Base-by-base conservation (phyloP, 2,888 invertebrate species). In the Amphipoea lucens region DNA sequence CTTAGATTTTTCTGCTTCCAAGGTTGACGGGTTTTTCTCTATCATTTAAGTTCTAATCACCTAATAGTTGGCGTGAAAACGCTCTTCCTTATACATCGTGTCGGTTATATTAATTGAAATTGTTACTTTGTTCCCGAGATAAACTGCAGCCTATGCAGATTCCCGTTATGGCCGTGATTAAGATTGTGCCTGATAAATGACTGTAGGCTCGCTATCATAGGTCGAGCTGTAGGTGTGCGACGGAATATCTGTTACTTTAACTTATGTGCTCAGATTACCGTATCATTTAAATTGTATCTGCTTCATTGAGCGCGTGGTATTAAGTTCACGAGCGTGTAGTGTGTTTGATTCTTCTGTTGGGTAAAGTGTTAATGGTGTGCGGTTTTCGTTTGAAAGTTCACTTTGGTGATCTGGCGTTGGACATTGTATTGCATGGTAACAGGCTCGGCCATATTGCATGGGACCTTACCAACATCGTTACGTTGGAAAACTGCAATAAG, bases 181-280 rank as follows among this genome's bases (percentile, higher is more conserved):
- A 84, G 84, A 84, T 84, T 84, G 85, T 84, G 77, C 7, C 65
- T 81, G 84, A 84, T 84, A 84, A 84, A 84, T 84, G 81, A 75
- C 79, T 84, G 67, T 66, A 84, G 85, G 74, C 81, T 65, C 60
- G 29, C 81, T 77, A 84, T 81, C 85, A 84, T 85, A 85, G 84
- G 81, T 81, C 85, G 83, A 62, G 36, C 74, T 84, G 85, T 84
- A 84, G 84, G 84, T 84, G 84, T 84, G 74, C 76, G 84, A 84
- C 81, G 42, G 84, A 84, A 84, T 81, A 84, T 85, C 84, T 85
- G 85, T 85, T 84, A 84, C 68, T 74, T 78, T 84, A 84, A 84
- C 74, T 85, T 85, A 85, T 84, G 85, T 85, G 77, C 68, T 85
- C 77, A 84, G 84, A 84, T 84, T 84, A 85, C 85, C 81, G 84